Percentiles rank a stretch among this genome's conserved stretches.
These are phyloP conservation scores for Tridacna crocea DNA, from an alignment of 2,888 invertebrate genomes.

Conservation along the genomic window DNA sequence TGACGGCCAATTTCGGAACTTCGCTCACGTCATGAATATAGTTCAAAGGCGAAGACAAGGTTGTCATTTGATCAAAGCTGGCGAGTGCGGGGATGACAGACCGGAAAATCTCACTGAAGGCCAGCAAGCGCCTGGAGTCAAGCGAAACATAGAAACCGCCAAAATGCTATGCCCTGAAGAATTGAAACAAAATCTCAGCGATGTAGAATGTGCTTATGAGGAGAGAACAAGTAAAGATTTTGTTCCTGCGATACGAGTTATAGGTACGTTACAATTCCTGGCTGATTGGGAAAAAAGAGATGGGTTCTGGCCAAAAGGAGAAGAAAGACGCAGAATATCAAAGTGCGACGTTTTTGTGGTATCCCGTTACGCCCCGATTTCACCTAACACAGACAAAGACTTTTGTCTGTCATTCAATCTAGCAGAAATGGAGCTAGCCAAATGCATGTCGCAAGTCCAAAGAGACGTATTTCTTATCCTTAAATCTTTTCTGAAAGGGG, in stretches of 20 bases:
- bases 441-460: conserved; percentile 46
- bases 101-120: too few relatives aligned
- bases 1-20: conserved; percentile 31
- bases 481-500: conserved; percentile 59
- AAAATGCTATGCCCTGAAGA: too few relatives aligned
- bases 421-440: conserved; percentile 55
- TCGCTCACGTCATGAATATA: conserved; percentile 30
- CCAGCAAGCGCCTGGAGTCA: too few relatives aligned
- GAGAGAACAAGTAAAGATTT: conserved; percentile 62
- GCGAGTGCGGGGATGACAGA: too few relatives aligned
- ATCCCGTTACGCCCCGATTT: conserved; percentile 56
- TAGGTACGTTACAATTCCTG: conserved; percentile 48
- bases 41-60: conserved; percentile 21
- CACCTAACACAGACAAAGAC: conserved; percentile 44
- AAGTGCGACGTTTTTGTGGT: conserved; percentile 57
- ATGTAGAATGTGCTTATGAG: conserved; percentile 32
- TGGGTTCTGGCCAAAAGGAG: conserved; percentile 44
- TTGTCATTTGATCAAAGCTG: too few relatives aligned
- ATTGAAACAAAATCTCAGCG: background rate
- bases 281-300: conserved; percentile 45
- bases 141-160: background rate
- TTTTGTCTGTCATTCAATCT: conserved; percentile 65
- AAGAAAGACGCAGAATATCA: conserved; percentile 50
- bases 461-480: conserved; percentile 53
- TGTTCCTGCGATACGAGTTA: conserved; percentile 56